Evolutionary conservation across 2,888 invertebrate genomes (phyloP), one percentile per base, ranked within the genome.

Genomic region (Epirrita christyi): DNA sequence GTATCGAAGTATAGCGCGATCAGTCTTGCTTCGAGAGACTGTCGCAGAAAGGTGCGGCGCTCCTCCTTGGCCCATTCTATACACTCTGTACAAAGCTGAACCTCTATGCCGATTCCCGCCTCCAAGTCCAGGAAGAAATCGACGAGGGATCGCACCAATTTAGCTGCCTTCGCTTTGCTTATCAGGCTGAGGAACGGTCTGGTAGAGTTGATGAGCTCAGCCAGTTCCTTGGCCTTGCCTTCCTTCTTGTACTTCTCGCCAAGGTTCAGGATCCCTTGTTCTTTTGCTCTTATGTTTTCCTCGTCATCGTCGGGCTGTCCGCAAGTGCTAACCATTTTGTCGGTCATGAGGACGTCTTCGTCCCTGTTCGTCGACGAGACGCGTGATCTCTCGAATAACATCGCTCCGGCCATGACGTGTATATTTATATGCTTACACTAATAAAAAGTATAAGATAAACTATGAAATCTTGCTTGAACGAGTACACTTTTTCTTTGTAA

Each of bases 61-160:
- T 99, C 99, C 79, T 98, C 97, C 84, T 98, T 98, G 29, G 99
- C 98, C 99, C 99, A 99, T 92, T 98, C 98, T 92, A 99, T 99
- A 92, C 99, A 99, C 92, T 99, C 99, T 92, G 97, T 97, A 86
- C 97, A 97, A 62, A 98, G 91, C 87, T 97, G 96, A 51, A 96
- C 96, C 93, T 98, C 98, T 64, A 97, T 97, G 50, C 99, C 99
- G 66, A 98, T 98, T 47, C 96, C 97, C 64, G 98, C 98, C 85
- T 99, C 98, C 89, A 99, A 94, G 83, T 98, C 99, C 71, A 99
- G 92, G 88, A 99, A 99, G 92, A 98, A 96, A 85, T 99, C 99
- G 9, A 99, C 99, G 71, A 99, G 93, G 15, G 98, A 97, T 65
- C 99, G 95, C 7, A 99, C 99, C 74, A 99, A 92, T 89, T 99